phyloP scores from a whole-genome alignment of 2,888 invertebrate genomes.

The Globia sparganii region DNA sequence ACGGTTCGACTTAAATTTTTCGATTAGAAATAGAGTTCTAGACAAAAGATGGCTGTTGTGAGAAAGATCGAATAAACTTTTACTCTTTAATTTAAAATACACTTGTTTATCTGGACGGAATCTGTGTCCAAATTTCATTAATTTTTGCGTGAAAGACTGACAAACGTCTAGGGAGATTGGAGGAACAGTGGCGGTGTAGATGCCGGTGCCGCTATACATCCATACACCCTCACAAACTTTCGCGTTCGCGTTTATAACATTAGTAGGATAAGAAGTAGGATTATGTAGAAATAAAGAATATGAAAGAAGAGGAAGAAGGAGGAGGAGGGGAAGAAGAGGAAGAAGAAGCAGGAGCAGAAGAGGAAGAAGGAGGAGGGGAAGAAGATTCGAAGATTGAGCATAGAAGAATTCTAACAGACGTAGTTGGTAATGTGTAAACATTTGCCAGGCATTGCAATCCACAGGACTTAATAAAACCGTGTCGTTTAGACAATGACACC shows the following conservation, averaged over 20 bases:
- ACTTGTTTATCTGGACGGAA: no score
- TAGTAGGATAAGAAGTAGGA: no score
- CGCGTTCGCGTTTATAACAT: no score
- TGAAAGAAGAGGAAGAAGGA: no score
- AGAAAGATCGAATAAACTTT: neutral
- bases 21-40: constrained; percentile 6
- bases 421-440: neutral
- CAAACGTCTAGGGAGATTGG: no score
- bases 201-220: no score
- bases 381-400: neutral
- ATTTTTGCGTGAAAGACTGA: no score
- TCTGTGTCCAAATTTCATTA: no score
- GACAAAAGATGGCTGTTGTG: neutral
- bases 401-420: no score
- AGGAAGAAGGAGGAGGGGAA: neutral
- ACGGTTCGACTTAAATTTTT: constrained; percentile 4
- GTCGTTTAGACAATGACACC: neutral
- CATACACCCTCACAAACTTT: no score
- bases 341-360: neutral
- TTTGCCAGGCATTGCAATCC: neutral
- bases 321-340: neutral
- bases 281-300: neutral
- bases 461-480: constrained; percentile 8
- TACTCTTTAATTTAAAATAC: no score
- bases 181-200: no score